Conservation (phyloP, 2,113 vertebrate genomes). For the Psettodes erumei region DNA sequence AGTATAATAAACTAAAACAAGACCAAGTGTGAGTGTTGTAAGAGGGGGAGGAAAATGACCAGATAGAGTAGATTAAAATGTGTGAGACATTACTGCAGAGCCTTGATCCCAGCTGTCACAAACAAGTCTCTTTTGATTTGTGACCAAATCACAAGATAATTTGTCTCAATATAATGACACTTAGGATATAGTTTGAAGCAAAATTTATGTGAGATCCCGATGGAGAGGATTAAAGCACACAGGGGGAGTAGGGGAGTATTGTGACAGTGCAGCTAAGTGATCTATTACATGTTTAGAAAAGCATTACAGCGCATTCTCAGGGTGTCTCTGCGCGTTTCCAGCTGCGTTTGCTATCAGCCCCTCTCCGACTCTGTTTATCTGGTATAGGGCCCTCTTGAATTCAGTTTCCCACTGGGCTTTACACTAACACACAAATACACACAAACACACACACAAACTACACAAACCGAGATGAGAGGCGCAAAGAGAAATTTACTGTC, state of each 20-base stretch:
- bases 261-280: slow-evolving; percentile 72
- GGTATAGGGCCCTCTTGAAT: slow-evolving; percentile 55
- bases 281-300: slow-evolving; percentile 76
- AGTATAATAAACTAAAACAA: not conserved
- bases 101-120: slow-evolving; percentile 3
- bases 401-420: slow-evolving; percentile 72
- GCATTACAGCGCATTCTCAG: slow-evolving; percentile 73
- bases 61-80: not conserved
- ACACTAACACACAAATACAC: slow-evolving; percentile 50
- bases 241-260: slow-evolving; percentile 19
- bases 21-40: not conserved
- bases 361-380: slow-evolving; percentile 74
- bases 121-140: slow-evolving; percentile 36
- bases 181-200: not conserved
- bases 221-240: slow-evolving; percentile 44
- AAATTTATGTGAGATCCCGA: slow-evolving; percentile 25
- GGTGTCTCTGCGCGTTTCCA: slow-evolving; percentile 66
- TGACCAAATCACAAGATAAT: slow-evolving; percentile 16
- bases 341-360: slow-evolving; percentile 74
- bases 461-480: slow-evolving; percentile 57
- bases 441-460: slow-evolving; percentile 27
- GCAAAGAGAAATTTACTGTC: slow-evolving; percentile 67
- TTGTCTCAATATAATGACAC: slow-evolving; percentile 8
- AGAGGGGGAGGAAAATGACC: not conserved
- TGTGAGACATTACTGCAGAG: not conserved